A percentile compares a stretch with the other conserved stretches of the same genome.
These are phyloP conservation scores for Sigmodon hispidus DNA, from an alignment of 2,113 vertebrate genomes.

Conservation along the genomic window DNA sequence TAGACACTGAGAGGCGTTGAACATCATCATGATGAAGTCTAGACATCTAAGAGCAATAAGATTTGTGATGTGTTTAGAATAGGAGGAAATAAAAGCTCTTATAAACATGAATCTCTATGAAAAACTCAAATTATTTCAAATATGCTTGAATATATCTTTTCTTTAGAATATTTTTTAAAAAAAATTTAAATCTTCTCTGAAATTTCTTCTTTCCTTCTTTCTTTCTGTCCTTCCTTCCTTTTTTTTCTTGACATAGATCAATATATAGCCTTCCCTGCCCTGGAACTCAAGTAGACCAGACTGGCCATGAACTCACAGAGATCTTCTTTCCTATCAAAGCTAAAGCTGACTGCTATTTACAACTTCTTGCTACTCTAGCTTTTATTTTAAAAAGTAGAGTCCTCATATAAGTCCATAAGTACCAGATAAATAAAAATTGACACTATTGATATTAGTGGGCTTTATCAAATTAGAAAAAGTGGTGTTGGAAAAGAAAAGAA, in stretches of 20 bases:
- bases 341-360: neutral
- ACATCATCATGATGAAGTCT: constrained; percentile 22
- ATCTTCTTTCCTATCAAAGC: constrained; percentile 47
- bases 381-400: neutral
- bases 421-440: neutral
- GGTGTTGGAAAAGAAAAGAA: neutral
- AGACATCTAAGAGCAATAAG: constrained; percentile 57
- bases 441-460: neutral
- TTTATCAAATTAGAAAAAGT: neutral
- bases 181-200: constrained; percentile 26
- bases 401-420: neutral
- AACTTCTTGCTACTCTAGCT: neutral
- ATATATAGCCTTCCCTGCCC: neutral
- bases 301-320: neutral
- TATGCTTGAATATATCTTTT: neutral
- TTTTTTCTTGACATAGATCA: neutral
- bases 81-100: constrained; percentile 26
- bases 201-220: too few relatives aligned
- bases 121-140: constrained; percentile 60
- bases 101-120: constrained; percentile 1
- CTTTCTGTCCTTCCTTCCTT: fast-evolving
- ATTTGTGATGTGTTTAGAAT: constrained; percentile 40
- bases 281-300: too few relatives aligned
- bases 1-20: neutral
- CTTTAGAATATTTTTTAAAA: constrained; percentile 44